A percentile compares a stretch with the other conserved stretches of the same genome.
phyloP scores from a whole-genome alignment of 2,888 invertebrate genomes.

The Noctua comes region DNA sequence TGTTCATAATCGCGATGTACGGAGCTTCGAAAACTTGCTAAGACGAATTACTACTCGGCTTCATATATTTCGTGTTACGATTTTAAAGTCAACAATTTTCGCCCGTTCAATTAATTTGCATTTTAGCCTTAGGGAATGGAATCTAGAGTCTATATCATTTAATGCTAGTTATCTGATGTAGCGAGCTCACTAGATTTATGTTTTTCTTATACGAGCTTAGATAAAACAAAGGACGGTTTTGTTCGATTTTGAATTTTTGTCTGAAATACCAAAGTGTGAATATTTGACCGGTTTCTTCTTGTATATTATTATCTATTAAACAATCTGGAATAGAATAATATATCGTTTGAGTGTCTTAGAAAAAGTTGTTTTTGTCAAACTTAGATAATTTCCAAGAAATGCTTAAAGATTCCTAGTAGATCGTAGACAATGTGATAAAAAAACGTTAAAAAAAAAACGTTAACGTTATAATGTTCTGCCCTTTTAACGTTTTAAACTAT shows the following conservation, averaged over 20 bases:
- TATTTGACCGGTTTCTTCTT: background rate
- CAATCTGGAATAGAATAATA: background rate
- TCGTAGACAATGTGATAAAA: background rate
- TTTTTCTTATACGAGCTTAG: background rate
- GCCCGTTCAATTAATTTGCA: background rate
- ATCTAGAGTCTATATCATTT: conserved; percentile 6
- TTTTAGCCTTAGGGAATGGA: background rate
- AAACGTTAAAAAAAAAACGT: too few relatives aligned
- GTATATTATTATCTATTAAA: background rate
- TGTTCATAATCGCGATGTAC: background rate
- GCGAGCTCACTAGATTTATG: background rate
- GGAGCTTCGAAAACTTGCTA: background rate
- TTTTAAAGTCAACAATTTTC: background rate
- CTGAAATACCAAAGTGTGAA: background rate
- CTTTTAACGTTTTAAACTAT: background rate
- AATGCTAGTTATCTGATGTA: background rate
- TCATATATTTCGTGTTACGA: background rate
- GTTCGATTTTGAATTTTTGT: background rate
- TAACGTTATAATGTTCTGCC: too few relatives aligned
- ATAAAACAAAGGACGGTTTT: background rate
- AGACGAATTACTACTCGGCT: background rate
- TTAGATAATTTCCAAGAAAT: background rate
- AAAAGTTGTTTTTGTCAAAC: background rate
- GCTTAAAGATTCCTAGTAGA: too few relatives aligned
- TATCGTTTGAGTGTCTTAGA: background rate